A percentile compares a stretch with the other conserved stretches of the same genome.
phyloP scores from a whole-genome alignment of 2,888 invertebrate genomes.

The Brassicogethes aeneus region DNA sequence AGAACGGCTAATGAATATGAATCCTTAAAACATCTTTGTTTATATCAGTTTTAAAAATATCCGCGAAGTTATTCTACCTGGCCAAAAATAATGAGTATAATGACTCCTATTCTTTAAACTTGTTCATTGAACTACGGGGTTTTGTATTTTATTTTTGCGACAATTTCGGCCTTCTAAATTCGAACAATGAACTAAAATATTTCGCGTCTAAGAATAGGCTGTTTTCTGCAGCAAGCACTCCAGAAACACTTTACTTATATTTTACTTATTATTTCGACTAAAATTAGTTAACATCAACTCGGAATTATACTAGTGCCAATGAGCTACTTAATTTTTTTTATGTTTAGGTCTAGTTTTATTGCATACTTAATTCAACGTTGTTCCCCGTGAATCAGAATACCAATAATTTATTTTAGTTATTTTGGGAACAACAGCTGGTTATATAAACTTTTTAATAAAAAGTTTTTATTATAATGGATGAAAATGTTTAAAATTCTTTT shows the following conservation, averaged over 20 bases:
- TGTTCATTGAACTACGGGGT: slow-evolving; percentile 24
- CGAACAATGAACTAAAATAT: slow-evolving; percentile 15
- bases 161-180: slow-evolving; percentile 21
- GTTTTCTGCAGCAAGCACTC: neutral
- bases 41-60: slow-evolving; percentile 5
- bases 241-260: slow-evolving; percentile 1
- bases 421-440: no score
- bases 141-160: slow-evolving; percentile 23
- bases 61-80: slow-evolving; percentile 4
- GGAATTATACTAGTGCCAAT: neutral
- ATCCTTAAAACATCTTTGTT: slow-evolving; percentile 3
- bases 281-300: neutral
- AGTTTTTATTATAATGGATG: no score
- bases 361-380: neutral
- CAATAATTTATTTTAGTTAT: no score
- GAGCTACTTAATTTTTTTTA: neutral
- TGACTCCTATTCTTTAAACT: slow-evolving; percentile 21
- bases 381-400: neutral
- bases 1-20: slow-evolving; percentile 4
- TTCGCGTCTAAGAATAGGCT: slow-evolving; percentile 14
- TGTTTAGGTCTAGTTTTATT: neutral
- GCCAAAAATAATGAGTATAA: slow-evolving; percentile 22
- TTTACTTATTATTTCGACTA: neutral
- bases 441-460: no score
- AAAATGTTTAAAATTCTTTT: no score